Conservation (phyloP, 2,797 vertebrate species). For the Parotocinclus haroldoi region DNA sequence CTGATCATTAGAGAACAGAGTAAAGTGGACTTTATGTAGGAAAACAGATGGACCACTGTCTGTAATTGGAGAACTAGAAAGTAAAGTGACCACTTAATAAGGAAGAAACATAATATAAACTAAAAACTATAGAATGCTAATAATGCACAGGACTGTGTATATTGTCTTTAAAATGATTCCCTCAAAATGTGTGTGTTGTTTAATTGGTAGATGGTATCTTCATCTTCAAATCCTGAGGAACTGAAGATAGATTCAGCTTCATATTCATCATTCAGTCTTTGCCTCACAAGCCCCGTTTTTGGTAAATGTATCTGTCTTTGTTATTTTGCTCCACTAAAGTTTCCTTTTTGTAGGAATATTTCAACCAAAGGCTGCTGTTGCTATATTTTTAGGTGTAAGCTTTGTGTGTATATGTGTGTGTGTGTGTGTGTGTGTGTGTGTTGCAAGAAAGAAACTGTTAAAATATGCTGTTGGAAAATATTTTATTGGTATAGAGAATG, state of each 20-base stretch:
- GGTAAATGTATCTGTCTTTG: conserved; percentile 32
- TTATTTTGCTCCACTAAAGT: neutral
- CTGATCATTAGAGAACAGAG: too few species aligned
- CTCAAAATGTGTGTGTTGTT: neutral
- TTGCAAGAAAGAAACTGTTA: conserved; percentile 2
- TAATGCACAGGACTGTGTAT: too few species aligned
- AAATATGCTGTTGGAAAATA: conserved; percentile 27
- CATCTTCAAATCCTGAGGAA: conserved; percentile 64
- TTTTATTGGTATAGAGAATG: conserved; percentile 28
- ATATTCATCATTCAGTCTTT: conserved; percentile 79
- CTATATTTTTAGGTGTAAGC: conserved; percentile 10
- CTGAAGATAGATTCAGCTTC: conserved; percentile 81
- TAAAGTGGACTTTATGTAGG: too few species aligned
- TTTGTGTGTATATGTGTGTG: conserved; percentile 15
- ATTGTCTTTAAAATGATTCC: too few species aligned
- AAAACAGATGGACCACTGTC: too few species aligned
- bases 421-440: conserved; percentile 15
- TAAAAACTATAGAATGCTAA: too few species aligned
- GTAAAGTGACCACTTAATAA: too few species aligned
- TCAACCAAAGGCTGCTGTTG: conserved; percentile 8
- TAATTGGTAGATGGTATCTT: conserved; percentile 17
- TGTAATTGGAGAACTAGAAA: too few species aligned
- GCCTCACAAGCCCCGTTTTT: conserved; percentile 16
- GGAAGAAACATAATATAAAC: too few species aligned
- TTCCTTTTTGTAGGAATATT: too few species aligned